phyloP scores from a whole-genome alignment of 2,113 vertebrate species.

The Pimephales promelas region DNA sequence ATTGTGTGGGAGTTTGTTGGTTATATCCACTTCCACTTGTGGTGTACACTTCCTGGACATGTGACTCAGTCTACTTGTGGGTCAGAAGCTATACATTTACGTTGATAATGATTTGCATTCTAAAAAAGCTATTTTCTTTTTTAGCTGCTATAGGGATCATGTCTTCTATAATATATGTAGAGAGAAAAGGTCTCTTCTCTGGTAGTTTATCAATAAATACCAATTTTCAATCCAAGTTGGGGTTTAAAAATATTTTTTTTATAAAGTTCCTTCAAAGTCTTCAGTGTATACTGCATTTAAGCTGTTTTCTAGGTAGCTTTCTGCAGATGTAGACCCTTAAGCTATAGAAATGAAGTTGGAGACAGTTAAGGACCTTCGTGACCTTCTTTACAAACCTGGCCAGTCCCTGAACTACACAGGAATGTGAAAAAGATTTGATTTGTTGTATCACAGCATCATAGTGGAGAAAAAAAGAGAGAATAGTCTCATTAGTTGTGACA shows the following conservation, averaged over 20 bases:
- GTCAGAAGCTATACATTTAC: slow-evolving; percentile 43
- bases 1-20: too few relatives aligned
- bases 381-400: slow-evolving; percentile 27
- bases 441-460: neutral
- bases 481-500: neutral
- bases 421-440: slow-evolving; percentile 33
- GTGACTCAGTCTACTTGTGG: slow-evolving; percentile 21
- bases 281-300: neutral
- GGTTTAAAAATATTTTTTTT: neutral
- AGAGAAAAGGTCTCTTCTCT: neutral
- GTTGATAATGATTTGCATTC: neutral
- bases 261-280: neutral
- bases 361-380: slow-evolving; percentile 40
- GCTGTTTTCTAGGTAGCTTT: neutral
- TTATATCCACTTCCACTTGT: too few relatives aligned
- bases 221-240: neutral
- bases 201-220: neutral
- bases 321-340: slow-evolving; percentile 19
- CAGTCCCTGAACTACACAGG: slow-evolving; percentile 22
- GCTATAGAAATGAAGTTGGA: neutral
- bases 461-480: neutral
- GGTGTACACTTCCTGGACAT: slow-evolving; percentile 4
- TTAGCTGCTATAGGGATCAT: neutral
- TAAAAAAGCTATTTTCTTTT: neutral
- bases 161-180: neutral